Evolutionary conservation across 92 coral and sea anemone species (phyloP), one percentile per base, ranked within the genome.

Genomic region (Porites divaricata): DNA sequence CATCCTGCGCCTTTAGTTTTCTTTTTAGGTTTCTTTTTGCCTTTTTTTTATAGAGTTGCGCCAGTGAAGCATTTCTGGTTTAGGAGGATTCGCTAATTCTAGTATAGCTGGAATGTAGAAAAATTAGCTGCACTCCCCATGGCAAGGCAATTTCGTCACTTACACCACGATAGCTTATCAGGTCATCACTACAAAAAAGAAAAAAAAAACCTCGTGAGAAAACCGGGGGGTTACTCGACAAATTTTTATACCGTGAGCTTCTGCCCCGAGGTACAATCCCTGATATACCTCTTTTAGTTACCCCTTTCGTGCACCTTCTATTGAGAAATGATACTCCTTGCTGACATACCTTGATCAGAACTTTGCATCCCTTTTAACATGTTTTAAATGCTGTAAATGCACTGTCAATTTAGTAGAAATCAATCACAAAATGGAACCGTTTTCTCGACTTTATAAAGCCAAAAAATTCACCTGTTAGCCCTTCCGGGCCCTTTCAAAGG

Each of bases 401-500:
- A 19, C 69, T 63, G 21, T 63, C 26, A 63, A 1, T 52, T 52
- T 8, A 1, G 26, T 19, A 63, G 69, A 22, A 63, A 63, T 63
- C 26, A 19, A 63, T 63, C 69, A 63, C 69, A 8, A 63, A 63
- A 63, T 1, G 2, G 8, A 23, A 63, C 21, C 69, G 11, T 63
- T 63, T 63, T 63, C 13, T 63, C 69, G 10, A 63, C 69, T 63
- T 63, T 63, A 19, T 23, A 23, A 63, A 63, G 69, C 69, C 69
- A 63, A 2, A 63, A 63, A 63, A 63, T 63, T 63, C 69, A 63
- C 1, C 69, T 23, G 69, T 63, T 63, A 63, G 69, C 17, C 69
- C 67, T 63, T 63, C 24, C 16, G 13, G 69, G 11, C 69, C 69
- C 69, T 2, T 1, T 63, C 9, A 63, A 7, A 63, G 69, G 8